A percentile compares a stretch with the other conserved stretches of the same genome.
These are phyloP conservation scores for Herpetotheres cachinnans DNA, from an alignment of 2,113 vertebrate genomes.

Conservation along the genomic window DNA sequence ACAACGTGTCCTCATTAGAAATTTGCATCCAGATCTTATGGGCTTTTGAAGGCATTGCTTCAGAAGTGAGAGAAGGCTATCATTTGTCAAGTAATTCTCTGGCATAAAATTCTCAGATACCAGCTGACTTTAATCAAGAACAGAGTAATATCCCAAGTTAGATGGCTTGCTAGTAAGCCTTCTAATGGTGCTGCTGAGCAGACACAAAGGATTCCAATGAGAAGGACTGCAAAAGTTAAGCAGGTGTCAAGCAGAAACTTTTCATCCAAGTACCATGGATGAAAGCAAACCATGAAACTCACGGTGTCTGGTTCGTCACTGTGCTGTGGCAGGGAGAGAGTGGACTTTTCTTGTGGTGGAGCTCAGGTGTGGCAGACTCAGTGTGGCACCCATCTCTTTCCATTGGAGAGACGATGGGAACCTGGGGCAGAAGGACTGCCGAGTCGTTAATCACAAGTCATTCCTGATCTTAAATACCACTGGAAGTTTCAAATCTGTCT, in stretches of 20 bases:
- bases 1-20: neutral
- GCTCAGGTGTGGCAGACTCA: neutral
- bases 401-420: accelerated
- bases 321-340: neutral
- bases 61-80: neutral
- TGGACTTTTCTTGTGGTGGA: accelerated
- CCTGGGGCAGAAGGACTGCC: accelerated
- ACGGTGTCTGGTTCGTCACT: accelerated
- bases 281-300: neutral
- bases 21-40: neutral
- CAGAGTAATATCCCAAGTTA: neutral
- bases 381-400: no score
- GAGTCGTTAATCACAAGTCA: accelerated
- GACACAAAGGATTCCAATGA: neutral
- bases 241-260: neutral
- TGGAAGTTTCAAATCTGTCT: neutral
- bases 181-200: neutral
- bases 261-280: no score
- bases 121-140: neutral
- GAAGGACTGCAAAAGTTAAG: neutral
- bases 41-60: neutral
- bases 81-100: neutral
- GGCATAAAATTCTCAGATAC: neutral
- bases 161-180: neutral
- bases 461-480: neutral